Evolutionary conservation across 2,888 invertebrate species (phyloP).

Genomic region (Diaphora mendica): DNA sequence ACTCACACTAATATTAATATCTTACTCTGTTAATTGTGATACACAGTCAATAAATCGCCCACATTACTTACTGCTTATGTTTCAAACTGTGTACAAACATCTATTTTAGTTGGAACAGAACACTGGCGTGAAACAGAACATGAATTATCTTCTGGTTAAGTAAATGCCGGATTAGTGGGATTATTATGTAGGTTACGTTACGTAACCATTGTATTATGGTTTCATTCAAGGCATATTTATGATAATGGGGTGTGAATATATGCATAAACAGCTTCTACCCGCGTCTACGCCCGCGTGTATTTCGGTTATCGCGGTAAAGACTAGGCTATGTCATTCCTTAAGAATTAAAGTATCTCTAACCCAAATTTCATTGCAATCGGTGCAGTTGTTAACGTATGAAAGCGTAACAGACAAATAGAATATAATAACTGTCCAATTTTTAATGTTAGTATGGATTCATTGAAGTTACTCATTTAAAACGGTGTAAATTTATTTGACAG

Average conservation of each 20-base stretch:
- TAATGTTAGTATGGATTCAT: no score
- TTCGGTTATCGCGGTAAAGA: no score
- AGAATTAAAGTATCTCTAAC: no score
- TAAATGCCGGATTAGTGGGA: background rate
- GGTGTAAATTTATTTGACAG: background rate
- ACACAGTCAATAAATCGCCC: constrained; percentile 29
- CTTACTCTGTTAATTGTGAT: constrained; percentile 23
- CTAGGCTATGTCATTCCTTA: no score
- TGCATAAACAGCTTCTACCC: background rate
- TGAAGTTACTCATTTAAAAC: background rate
- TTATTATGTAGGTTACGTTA: background rate
- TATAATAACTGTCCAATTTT: no score
- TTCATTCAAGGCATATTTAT: background rate
- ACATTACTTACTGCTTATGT: constrained; percentile 17
- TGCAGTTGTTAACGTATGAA: no score
- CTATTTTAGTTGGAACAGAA: background rate
- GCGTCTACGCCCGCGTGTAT: no score
- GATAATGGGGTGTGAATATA: background rate
- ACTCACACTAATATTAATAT: background rate
- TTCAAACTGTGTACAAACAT: background rate
- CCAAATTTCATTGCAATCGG: no score
- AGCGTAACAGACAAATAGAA: no score
- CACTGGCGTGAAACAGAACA: background rate
- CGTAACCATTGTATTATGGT: background rate
- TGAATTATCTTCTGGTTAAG: background rate